Evolutionary conservation across 1,140 invertebrate species (phyloP), one percentile per base, ranked within the genome.

Genomic region (Halictus rubicundus): DNA sequence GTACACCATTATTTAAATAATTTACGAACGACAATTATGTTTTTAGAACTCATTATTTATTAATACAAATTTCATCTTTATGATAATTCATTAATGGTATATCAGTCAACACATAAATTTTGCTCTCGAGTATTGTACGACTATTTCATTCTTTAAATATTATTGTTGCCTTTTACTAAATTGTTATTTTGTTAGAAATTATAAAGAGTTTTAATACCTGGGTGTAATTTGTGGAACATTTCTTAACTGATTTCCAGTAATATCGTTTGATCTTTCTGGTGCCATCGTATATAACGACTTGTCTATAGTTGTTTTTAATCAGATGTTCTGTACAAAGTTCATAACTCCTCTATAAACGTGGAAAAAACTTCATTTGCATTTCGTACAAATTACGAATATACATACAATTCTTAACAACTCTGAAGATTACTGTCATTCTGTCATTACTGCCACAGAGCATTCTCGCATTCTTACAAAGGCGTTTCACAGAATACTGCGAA

Each of bases 161-260:
- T 8, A 42, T 9, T 46, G 10, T 12, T 46, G 42, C 42, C 10
- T 12, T 46, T 46, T 14, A 39, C 60, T 52, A 23, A n/a, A 73
- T 68, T 42, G 23, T 25, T 66, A 32, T 14, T 42, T 52, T 21
- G 8, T 57, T 57, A 16, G 25, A 12, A n/a, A 75, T 68, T 27
- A n/a, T 37, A 19, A 65, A 54, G 25, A 14, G 63, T 59, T 52
- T 49, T 65, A 81, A 75, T 86, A 92, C 91, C 88, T 88, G 61
- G 78, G 65, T n/a, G 84, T 32, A 54, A 89, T 70, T 37, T 82
- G 85, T 7, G 89, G 77, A 32, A 80, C 63, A 79, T 87, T 88
- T 66, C 86, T 84, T 71, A 92, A 89, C 25, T 90, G 84, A 61
- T 88, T 89, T 27, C 64, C 81, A 49, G 80, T 82, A 66, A 77